Evolutionary conservation across 2,888 invertebrate species (phyloP).

Genomic region (Uropetala carovei): DNA sequence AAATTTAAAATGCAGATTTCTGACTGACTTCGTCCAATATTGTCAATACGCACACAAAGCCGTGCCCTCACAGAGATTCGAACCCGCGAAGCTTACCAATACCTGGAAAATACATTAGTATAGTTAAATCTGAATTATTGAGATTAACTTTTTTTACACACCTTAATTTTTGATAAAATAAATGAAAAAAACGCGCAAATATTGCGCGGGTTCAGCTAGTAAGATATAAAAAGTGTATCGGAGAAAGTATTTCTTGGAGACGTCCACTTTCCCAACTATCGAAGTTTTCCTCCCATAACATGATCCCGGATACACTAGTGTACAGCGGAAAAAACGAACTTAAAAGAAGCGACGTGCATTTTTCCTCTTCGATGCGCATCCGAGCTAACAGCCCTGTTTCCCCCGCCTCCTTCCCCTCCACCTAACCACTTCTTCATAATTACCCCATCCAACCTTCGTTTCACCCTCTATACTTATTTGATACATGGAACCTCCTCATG

Average conservation of each 20-base stretch:
- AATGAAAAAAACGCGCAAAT: no score
- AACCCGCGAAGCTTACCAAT: no score
- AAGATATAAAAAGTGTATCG: not conserved
- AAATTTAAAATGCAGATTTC: no score
- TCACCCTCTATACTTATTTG: constrained; percentile 13
- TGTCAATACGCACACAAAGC: no score
- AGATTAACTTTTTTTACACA: no score
- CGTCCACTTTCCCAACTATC: constrained; percentile 15
- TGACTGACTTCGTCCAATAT: no score
- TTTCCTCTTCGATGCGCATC: not conserved
- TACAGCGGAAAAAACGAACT: constrained; percentile 2
- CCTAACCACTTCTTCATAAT: constrained; percentile 43
- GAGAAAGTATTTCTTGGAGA: not conserved
- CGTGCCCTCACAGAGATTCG: no score
- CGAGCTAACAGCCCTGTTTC: constrained; percentile 9
- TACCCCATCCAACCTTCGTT: constrained; percentile 27
- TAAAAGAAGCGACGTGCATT: not conserved
- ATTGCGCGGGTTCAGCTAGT: no score
- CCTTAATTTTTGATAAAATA: no score
- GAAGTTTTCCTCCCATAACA: constrained; percentile 38
- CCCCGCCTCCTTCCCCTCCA: not conserved
- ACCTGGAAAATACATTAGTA: no score
- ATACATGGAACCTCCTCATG: not conserved
- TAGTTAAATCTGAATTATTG: no score
- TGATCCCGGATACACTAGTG: constrained; percentile 52